Evolutionary conservation across 2,797 vertebrate genomes (phyloP), one percentile per base, ranked within the genome.

Genomic region (Rhynchonycteris naso): DNA sequence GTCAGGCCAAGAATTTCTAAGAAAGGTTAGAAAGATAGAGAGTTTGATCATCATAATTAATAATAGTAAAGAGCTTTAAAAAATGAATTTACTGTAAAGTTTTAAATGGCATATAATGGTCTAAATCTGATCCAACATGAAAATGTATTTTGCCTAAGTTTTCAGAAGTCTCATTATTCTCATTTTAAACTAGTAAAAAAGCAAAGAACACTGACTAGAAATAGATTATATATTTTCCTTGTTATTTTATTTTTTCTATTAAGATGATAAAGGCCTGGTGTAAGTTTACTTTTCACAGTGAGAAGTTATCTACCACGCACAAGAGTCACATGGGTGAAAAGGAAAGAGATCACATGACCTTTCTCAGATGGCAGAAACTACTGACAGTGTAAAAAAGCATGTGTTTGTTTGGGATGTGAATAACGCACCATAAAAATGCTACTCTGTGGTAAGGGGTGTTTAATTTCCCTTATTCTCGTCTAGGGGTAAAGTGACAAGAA

Each of bases 181-280:
- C 14, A 83, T 74, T 85, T 91, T 94, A 52, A 59, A 22, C 78
- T 86, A 84, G 15, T 68, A 90, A 90, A 85, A 86, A 66, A 58
- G 4, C 0, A 75, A 91, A 75, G 59, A 50, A 81, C 4, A 76
- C 35, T 68, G 21, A 69, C 35, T 61, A 38, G 30, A 84, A 79
- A 54, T 13, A 50, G n/a, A 83, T 76, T 65, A 11, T 21, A 28
- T 65, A 75, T 82, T 93, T 84, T 94, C 15, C 43, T 50, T 76
- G 13, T 18, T 59, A 19, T 9, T 76, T 61, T 30, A 61, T 93
- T 94, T 79, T 95, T 84, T 79, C 35, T 58, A 58, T 89, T 80
- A 81, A 43, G 9, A 85, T 35, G 30, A 89, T 58, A 61, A 71
- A 88, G 47, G 4, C 33, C 43, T 59, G n/a, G 2, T 58, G 1